phyloP scores from a whole-genome alignment of 2,888 invertebrate species.

The Pristionchus maxplancki region DNA sequence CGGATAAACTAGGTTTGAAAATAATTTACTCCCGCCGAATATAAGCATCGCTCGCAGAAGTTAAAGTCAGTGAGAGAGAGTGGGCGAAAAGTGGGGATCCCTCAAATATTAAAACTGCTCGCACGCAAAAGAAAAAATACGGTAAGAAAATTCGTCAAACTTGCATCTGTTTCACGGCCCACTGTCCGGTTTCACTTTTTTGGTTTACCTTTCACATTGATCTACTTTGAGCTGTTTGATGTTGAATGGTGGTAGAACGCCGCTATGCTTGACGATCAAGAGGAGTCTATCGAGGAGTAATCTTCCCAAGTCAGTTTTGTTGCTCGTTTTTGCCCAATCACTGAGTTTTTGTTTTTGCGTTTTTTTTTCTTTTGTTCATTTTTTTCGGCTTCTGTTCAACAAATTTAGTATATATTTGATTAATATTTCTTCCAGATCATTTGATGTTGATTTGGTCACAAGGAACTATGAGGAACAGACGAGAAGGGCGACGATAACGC shows the following conservation, averaged over 20 bases:
- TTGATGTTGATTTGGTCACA: slow-evolving; percentile 63
- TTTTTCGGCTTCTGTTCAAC: background rate
- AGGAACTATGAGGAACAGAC: slow-evolving; percentile 61
- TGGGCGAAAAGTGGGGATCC: too few species aligned
- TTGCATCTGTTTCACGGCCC: too few species aligned
- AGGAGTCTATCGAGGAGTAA: slow-evolving; percentile 8
- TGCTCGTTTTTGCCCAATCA: background rate
- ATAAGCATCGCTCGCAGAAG: too few species aligned
- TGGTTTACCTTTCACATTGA: too few species aligned
- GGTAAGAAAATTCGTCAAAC: too few species aligned
- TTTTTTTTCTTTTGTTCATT: background rate
- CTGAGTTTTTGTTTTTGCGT: background rate
- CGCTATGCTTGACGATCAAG: background rate
- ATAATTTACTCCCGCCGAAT: too few species aligned
- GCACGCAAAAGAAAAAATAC: too few species aligned
- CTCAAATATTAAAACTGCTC: too few species aligned
- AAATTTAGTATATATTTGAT: background rate
- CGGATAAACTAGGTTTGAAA: too few species aligned
- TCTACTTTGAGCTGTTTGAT: background rate
- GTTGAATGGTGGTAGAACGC: background rate
- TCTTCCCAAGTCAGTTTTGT: slow-evolving; percentile 4
- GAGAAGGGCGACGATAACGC: slow-evolving; percentile 57
- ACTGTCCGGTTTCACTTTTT: too few species aligned
- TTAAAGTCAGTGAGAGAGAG: too few species aligned
- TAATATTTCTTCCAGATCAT: slow-evolving; percentile 56